Base-by-base conservation (phyloP, 1,140 invertebrate genomes). In the Aethina tumida region DNA sequence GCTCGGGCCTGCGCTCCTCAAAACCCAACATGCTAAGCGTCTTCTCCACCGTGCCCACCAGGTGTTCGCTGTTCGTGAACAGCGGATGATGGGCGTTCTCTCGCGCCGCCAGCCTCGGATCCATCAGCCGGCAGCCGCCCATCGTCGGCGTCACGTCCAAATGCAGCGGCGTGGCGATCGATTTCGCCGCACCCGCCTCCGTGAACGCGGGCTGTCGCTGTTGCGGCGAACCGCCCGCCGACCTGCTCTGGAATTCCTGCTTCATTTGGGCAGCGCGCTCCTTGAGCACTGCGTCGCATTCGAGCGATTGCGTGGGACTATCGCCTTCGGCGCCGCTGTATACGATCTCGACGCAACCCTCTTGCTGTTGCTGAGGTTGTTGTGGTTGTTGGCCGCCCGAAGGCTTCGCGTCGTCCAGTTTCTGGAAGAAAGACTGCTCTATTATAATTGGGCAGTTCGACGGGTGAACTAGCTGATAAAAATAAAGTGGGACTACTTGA, bases 241-340 rank as follows among this genome's bases (percentile, higher is more conserved):
- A 43, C 19, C 55, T 59, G n/a, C 51, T 53, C n/a, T n/a, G n/a
- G 29, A 64, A 68, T 35, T 69, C 65, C 8, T 69, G 51, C 35
- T 59, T 57, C 59, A 68, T 62, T 30, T 69, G 61, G 4, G 56
- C 58, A 3, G 60, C 58, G 4, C 63, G 46, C 38, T 67, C 59
- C 18, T 67, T 65, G 4, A 66, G 35, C 22, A 61, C 51, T 7
- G 53, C 50, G 18, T 69, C 66, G 0, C 64, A 58, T 41, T 67
- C 65, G 34, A 67, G 52, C 0, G 46, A 28, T 16, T 55, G 52
- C 5, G 58, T 49, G 0, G 60, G 60, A 24, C 61, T 66, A 38
- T 60, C 63, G 1, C 62, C 49, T 29, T 60, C 64, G 8, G 51
- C 35, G 52, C 56, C 47, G 29, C 35, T 53, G 30, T 42, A 43